These are phyloP conservation scores for Crenuchus spilurus DNA, from an alignment of 2,797 vertebrate species.

Conservation along the genomic window DNA sequence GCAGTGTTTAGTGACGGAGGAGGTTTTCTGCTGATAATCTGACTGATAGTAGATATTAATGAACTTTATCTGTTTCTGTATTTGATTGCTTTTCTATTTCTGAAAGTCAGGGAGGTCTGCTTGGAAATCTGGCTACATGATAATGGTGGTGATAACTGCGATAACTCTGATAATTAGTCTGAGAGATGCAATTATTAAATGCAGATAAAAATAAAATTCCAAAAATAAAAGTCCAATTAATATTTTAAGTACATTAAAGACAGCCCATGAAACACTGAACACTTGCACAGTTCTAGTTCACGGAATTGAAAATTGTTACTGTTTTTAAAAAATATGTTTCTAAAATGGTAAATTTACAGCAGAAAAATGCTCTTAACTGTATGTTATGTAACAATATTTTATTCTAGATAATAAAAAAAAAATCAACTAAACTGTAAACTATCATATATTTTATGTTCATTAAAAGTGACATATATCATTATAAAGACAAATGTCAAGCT, in stretches of 20 bases:
- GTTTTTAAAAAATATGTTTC: no score
- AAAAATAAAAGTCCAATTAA: no score
- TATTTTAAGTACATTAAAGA: not conserved
- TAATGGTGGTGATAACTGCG: not conserved
- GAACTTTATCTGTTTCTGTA: not conserved
- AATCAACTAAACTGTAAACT: no score
- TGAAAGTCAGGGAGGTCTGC: not conserved
- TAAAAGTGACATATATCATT: no score
- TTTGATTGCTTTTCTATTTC: not conserved
- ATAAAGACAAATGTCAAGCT: no score
- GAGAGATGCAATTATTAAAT: not conserved
- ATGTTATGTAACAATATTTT: no score
- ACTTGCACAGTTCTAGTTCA: not conserved
- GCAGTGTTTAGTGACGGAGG: not conserved
- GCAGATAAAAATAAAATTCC: not conserved
- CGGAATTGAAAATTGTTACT: no score
- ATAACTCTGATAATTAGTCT: not conserved
- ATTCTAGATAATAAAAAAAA: no score
- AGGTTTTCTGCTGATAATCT: constrained; percentile 3
- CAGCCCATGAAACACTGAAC: not conserved
- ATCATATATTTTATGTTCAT: no score
- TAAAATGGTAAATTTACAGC: no score
- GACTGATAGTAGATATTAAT: not conserved
- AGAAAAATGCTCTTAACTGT: no score
- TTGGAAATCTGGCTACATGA: not conserved